Evolutionary conservation across 1,140 invertebrate species (phyloP), one percentile per base, ranked within the genome.

Genomic region (Drosophila ohnishii): DNA sequence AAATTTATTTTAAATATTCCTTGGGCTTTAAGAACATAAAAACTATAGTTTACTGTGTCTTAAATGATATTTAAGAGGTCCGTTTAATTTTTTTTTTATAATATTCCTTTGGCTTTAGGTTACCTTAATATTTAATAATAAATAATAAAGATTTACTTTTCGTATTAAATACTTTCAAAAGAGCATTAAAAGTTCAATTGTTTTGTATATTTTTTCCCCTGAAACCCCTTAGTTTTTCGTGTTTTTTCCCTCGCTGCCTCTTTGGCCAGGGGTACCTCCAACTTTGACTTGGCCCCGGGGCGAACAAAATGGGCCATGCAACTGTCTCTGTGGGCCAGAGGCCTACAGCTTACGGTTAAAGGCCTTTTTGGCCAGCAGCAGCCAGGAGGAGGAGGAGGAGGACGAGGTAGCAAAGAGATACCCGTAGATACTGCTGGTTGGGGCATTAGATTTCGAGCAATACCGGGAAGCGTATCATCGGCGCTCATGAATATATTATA

Each of bases 401-500:
- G 7, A 25, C 34, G 13, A n/a, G 34, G 19, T 34, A 32, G 16
- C 2, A 2, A 13, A 22, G 22, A 75, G 79, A 78, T 87, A 62
- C 78, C 39, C 39, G 32, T 10, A 57, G 82, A 81, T 82, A 75
- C 25, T 8, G 16, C 9, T 19, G 32, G 39, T 28, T 11, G 50
- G 42, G 44, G 70, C 80, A 73, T 88, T 89, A 87, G 84, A 87
- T 88, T 70, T 79, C 67, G 83, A 83, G 80, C 84, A 87, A 83
- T 87, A 87, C 83, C 80, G 83, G 83, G 83, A 86, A 86, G 75
- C 83, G 73, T 72, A 59, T 75, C 65, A 50, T n/a, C 51, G n/a
- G 9, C 11, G 75, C 82, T 86, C 79, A 88, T 87, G 83, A 87
- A 87, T 87, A 87, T 88, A 87, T 87, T 87, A 87, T 77, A 88